A percentile compares a stretch with the other conserved stretches of the same genome.
These are phyloP conservation scores for Pipa parva DNA, from an alignment of 2,113 vertebrate genomes.

Conservation along the genomic window DNA sequence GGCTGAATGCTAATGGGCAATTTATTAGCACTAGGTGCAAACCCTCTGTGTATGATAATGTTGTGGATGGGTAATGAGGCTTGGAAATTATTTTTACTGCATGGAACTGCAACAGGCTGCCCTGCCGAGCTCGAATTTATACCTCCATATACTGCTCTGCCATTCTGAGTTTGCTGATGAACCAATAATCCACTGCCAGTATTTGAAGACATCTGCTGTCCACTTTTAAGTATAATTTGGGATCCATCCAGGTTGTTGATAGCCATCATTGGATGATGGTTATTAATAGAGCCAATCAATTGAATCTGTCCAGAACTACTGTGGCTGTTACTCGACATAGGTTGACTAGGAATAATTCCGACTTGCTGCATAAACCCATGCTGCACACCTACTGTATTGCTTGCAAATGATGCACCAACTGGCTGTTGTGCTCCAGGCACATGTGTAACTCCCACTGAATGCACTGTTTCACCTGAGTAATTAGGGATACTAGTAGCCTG, in stretches of 20 bases:
- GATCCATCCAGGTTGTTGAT: slow-evolving; percentile 91
- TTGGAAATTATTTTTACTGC: slow-evolving; percentile 84
- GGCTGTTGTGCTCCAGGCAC: slow-evolving; percentile 64
- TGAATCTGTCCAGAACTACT: slow-evolving; percentile 86
- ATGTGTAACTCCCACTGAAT: slow-evolving; percentile 74
- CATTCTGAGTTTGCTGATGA: slow-evolving; percentile 73
- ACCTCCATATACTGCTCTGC: slow-evolving; percentile 75
- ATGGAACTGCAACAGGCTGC: slow-evolving; percentile 84
- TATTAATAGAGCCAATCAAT: slow-evolving; percentile 85
- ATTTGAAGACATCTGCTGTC: slow-evolving; percentile 65
- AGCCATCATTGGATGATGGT: slow-evolving; percentile 86
- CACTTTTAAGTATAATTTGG: slow-evolving; percentile 84
- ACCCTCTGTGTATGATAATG: slow-evolving; percentile 93
- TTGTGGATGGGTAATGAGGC: slow-evolving; percentile 89
- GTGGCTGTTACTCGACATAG: slow-evolving; percentile 80
- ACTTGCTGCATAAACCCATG: slow-evolving; percentile 89
- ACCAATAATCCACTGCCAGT: slow-evolving; percentile 70
- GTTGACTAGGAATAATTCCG: slow-evolving; percentile 76
- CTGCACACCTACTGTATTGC: slow-evolving; percentile 79
- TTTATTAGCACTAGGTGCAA: slow-evolving; percentile 75
- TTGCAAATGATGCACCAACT: slow-evolving; percentile 73
- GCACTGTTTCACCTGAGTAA: slow-evolving; percentile 78
- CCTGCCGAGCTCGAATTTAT: slow-evolving; percentile 72
- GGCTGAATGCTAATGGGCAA: slow-evolving; percentile 87
- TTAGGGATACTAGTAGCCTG: slow-evolving; percentile 76